These are phyloP conservation scores for Scleropages formosus DNA, from an alignment of 2,797 vertebrate species.

Conservation along the genomic window DNA sequence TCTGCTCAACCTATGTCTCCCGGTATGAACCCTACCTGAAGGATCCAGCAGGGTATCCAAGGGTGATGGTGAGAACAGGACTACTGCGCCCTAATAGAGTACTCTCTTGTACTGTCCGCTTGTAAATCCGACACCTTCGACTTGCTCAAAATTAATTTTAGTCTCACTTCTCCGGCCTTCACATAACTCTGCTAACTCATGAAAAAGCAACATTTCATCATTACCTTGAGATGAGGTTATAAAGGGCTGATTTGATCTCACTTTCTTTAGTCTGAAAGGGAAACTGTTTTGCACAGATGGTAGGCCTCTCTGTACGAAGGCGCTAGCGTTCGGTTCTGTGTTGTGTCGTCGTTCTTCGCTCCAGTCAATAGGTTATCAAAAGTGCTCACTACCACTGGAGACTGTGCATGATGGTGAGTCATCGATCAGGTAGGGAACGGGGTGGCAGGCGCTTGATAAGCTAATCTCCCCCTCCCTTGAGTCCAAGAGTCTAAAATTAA, in stretches of 20 bases:
- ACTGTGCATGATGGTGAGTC: slow-evolving; percentile 58
- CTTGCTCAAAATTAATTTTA: background rate
- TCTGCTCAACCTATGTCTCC: slow-evolving; percentile 77
- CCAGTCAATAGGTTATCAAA: slow-evolving; percentile 74
- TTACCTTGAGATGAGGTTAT: slow-evolving; percentile 54
- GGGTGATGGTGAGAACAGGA: slow-evolving; percentile 76
- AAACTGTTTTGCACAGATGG: slow-evolving; percentile 22
- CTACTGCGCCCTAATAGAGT: slow-evolving; percentile 16
- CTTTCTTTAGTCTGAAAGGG: slow-evolving; percentile 49
- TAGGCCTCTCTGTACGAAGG: slow-evolving; percentile 31
- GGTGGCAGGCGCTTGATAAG: slow-evolving; percentile 72
- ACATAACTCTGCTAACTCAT: too few species aligned
- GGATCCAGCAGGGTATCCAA: slow-evolving; percentile 85
- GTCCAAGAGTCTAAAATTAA: slow-evolving; percentile 34
- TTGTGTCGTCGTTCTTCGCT: slow-evolving; percentile 35
- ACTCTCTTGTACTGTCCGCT: background rate
- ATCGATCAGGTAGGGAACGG: slow-evolving; percentile 67
- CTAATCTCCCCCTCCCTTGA: slow-evolving; percentile 64
- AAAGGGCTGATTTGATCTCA: slow-evolving; percentile 40
- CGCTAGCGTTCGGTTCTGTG: slow-evolving; percentile 49
- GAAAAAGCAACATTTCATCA: slow-evolving; percentile 29
- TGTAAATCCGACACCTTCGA: background rate
- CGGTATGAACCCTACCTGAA: slow-evolving; percentile 85
- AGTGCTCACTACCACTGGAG: slow-evolving; percentile 63
- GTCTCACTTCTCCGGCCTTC: slow-evolving; percentile 34